Base-by-base conservation (phyloP, 2,888 invertebrate genomes). In the Leptura quadrifasciata region DNA sequence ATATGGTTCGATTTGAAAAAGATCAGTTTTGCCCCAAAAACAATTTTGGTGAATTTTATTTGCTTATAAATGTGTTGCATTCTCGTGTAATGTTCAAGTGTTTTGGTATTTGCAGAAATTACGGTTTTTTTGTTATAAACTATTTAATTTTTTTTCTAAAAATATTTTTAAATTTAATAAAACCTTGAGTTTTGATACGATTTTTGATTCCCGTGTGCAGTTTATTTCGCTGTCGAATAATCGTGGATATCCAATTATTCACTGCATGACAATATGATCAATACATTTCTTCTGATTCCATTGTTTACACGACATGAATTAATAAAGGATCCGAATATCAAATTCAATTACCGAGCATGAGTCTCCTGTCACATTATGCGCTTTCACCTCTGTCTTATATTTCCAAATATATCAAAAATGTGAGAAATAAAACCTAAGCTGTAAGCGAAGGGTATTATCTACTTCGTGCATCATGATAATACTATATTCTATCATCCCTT, bases 401-500 rank as follows among this genome's bases (percentile, higher is more conserved):
- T 39, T 39, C 12, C 10, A 12, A 39, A 39, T 39, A 39, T 39
- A 39, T 39, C 39, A 39, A 39, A 39, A 39, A 39, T 12, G 39
- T 39, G 39, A 39, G 12, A 39, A 39, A 39, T 39, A 39, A 39
- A 39, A 39, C 39, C 39, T 39, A 39, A 39, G 39, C 39, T 12
- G 10, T 39, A 15, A 39, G 39, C 39, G 12, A 39, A 2, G 12
- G 15, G 15, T 47, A 47, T 47, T 47, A 5, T n/a, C n/a, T 47
- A 47, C n/a, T 47, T n/a, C 47, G 47, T n/a, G n/a, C n/a, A n/a
- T 47, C 47, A 47, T 47, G n/a, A 47, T 47, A 47, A 47, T 47
- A n/a, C 47, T 47, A 47, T 47, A 47, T 47, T 47, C n/a, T 47
- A 47, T n/a, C 47, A 47, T n/a, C 47, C 47, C n/a, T 47, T 47